Evolutionary conservation across 2,888 invertebrate genomes (phyloP), one percentile per base, ranked within the genome.

Genomic region (Hydroisotoma schaefferi): DNA sequence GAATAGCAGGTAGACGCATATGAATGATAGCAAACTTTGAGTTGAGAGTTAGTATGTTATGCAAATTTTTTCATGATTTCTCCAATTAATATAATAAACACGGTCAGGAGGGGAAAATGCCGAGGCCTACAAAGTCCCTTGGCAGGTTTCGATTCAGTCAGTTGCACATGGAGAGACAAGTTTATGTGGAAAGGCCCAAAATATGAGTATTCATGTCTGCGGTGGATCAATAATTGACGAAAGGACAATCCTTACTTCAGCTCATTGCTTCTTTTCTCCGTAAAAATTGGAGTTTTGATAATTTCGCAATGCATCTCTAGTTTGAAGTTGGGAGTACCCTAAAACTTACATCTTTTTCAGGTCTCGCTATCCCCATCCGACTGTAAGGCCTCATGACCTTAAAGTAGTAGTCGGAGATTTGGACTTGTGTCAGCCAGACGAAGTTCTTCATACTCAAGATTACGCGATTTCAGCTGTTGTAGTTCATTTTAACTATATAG

Each of bases 341-440:
- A n/a, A 22, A 2, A 18, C 1, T 27, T 40, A 53, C 37, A 8
- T 29, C 43, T 20, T 28, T 10, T 15, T 46, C 47, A 58, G 63
- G 1, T 44, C 65, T 2, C 57, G 65, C 22, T 48, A 65, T 40
- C 56, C 69, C 2, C 69, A 69, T 54, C 67, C 69, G 2, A 44
- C 64, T 1, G 51, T 62, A 26, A 56, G 54, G 18, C 22, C 60
- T 0, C 40, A 40, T 6, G 18, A 55, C 18, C 28, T 67, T 2
- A 65, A 67, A 57, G 62, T 69, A 10, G 69, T 69, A 6, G 65
- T 69, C 10, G 69, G 69, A 1, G 67, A 65, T 29, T 63, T 62
- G 18, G 63, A 69, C 29, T 29, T 69, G 10, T 69, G 69, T 49
- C 27, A 46, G 12, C 51, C 59, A 0, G 57, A 65, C 23, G 69